Evolutionary conservation across 2,113 vertebrate genomes (phyloP).

Genomic region (Cariama cristata): DNA sequence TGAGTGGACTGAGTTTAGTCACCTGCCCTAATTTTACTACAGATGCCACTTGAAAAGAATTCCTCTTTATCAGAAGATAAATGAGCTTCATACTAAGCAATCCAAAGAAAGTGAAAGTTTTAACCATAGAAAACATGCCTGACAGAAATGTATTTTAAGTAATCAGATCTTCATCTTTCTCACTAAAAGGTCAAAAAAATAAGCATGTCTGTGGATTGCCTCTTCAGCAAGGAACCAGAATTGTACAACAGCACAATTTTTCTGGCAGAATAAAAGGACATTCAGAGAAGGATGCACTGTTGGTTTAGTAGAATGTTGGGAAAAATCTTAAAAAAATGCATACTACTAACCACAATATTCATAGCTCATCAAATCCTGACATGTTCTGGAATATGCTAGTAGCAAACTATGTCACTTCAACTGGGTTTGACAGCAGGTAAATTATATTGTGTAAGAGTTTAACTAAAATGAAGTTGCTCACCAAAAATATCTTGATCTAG

Average conservation of each 20-base stretch:
- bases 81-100: neutral
- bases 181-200: neutral
- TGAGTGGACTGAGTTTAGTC: neutral
- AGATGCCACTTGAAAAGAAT: neutral
- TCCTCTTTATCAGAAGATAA: neutral
- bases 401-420: conserved; percentile 39
- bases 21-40: neutral
- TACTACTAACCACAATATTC: conserved; percentile 46
- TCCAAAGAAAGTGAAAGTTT: neutral
- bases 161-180: neutral
- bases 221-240: neutral
- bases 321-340: conserved; percentile 59
- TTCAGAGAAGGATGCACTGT: neutral
- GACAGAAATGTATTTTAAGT: neutral
- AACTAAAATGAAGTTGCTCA: conserved; percentile 53
- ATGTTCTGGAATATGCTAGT: conserved; percentile 57
- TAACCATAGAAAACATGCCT: neutral
- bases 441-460: conserved; percentile 51
- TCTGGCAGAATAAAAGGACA: neutral
- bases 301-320: neutral
- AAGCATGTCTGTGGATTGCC: neutral
- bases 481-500: conserved; percentile 51
- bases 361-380: conserved; percentile 63
- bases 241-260: neutral
- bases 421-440: conserved; percentile 74